Base-by-base conservation (phyloP, 1,140 invertebrate genomes). In the Idris sp. region DNA sequence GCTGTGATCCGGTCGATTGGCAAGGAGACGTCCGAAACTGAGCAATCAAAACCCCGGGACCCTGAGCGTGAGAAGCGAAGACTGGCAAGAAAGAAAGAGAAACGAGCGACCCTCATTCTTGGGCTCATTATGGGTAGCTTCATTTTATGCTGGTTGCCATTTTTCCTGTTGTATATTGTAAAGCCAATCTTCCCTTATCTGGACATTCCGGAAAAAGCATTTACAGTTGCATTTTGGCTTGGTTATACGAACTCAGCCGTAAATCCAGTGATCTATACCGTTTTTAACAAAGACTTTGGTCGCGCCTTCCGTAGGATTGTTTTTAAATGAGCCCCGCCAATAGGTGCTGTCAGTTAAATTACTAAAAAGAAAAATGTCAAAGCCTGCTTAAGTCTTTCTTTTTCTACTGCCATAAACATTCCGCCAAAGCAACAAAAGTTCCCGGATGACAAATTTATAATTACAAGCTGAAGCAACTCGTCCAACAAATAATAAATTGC, bases 41-140 rank as follows among this genome's bases (percentile, higher is more conserved):
- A 92, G 74, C 89, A 89, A 11, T 90, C 92, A 41, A 96, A 95
- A 81, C 62, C 92, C 92, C 0, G 90, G 93, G 48, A 98, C 82
- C 95, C 96, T 0, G 97, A 98, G 82, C 91, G 95, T 51, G 97
- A 98, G 82, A 98, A 98, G 86, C 90, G 96, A 61, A 90, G 97
- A 74, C 90, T 99, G 72, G 97, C 98, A 0, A 91, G 98, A 59
- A 98, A 98, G 69, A 97, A 98, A 81, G 98, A 99, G 88, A 95
- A 99, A 79, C 90, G 98, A 43, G 98, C 98, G 0, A 99, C 98
- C 0, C 89, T 99, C 2, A 98, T 99, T 62, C 88, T 99, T 38
- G 98, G 98, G 25, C 91, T 99, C 38, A 99, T 99, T 69, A 98
- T 99, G 95, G 97, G 97, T 49, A 97, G 97, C 61, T 99, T 99